These are phyloP conservation scores for Macrosiphum euphorbiae DNA, from an alignment of 2,888 invertebrate genomes.

Conservation along the genomic window DNA sequence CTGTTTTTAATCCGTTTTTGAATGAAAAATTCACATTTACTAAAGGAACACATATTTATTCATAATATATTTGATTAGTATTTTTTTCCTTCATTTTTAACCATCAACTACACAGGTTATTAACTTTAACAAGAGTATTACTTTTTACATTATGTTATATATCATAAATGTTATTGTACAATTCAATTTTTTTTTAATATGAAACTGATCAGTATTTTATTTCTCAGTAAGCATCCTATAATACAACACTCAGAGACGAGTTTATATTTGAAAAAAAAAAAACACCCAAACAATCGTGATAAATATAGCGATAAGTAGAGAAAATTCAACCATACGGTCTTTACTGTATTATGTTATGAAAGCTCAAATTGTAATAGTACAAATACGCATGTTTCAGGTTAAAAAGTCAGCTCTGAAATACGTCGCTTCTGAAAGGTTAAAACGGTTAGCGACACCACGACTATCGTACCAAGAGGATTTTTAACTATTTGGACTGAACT, in stretches of 20 bases:
- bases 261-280: neutral
- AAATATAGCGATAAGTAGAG: neutral
- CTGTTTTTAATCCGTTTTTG: neutral
- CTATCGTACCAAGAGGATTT: neutral
- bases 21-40: neutral
- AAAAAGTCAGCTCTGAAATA: slow-evolving; percentile 1
- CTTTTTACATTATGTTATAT: too few species aligned
- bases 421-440: neutral
- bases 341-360: neutral
- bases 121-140: too few species aligned
- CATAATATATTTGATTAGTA: too few species aligned
- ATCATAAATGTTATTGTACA: too few species aligned
- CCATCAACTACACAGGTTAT: too few species aligned
- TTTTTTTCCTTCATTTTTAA: too few species aligned
- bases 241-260: too few species aligned
- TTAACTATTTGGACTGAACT: neutral
- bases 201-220: too few species aligned
- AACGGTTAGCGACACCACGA: slow-evolving; percentile 13
- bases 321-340: neutral
- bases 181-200: too few species aligned
- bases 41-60: too few species aligned
- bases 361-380: neutral
- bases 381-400: slow-evolving; percentile 1
- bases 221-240: too few species aligned
- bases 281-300: neutral